These are phyloP conservation scores for Eublepharis macularius DNA, from an alignment of 2,113 vertebrate genomes.

Conservation along the genomic window DNA sequence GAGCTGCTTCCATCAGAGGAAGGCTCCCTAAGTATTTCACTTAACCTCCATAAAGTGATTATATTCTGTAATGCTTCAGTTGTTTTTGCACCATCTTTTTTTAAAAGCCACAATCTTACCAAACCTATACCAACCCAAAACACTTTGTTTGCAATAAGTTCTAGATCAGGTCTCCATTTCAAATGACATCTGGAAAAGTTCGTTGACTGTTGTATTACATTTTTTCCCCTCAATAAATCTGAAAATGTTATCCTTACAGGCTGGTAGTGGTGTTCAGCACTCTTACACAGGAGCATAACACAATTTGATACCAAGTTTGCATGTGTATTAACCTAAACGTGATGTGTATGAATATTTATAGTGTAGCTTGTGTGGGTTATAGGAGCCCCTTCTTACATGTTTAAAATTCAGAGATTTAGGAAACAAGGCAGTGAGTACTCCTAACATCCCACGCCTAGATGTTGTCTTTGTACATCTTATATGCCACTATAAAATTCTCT, in stretches of 20 bases:
- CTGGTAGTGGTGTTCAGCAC: not conserved
- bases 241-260: constrained; percentile 9
- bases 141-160: not conserved
- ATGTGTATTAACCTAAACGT: not conserved
- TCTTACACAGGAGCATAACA: not conserved
- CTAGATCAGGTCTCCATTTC: not conserved
- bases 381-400: not conserved
- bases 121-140: not conserved
- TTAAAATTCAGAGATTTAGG: not conserved
- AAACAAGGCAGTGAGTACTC: not conserved
- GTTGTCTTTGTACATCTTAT: not conserved
- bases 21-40: too few species aligned
- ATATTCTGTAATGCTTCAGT: not conserved
- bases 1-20: too few species aligned
- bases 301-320: not conserved
- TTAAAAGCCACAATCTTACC: not conserved
- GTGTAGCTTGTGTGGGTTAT: not conserved
- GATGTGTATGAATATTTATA: not conserved
- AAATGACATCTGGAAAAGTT: constrained; percentile 1
- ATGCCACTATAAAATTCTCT: not conserved
- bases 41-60: not conserved
- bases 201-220: not conserved
- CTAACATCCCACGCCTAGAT: not conserved
- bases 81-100: not conserved
- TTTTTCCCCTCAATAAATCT: constrained; percentile 25